Base-by-base conservation (phyloP, 2,888 invertebrate species). In the Epirrita christyi region DNA sequence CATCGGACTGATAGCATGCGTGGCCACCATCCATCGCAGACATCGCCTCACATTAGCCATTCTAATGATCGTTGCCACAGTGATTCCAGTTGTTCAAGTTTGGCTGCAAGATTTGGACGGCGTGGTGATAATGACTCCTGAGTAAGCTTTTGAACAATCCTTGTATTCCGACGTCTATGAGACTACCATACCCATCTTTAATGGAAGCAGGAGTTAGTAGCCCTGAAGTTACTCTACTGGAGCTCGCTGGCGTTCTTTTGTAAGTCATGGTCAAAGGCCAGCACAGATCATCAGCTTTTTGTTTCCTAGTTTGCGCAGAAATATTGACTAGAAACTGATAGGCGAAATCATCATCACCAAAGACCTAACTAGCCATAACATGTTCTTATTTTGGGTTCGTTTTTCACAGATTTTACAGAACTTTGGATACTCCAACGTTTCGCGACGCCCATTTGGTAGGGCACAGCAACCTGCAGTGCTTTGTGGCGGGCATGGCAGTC, bases 401-500 rank as follows among this genome's bases (percentile, higher is more conserved):
- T 21, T 21, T 21, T 21, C 21, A 37, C 38, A 63, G 63, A 38
- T 59, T 55, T 11, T 61, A 44, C 41, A 38, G 61, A 11, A 54
- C 56, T 0, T 9, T 58, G 38, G 27, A 42, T 6, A 55, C 29
- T 13, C 34, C 29, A 0, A 54, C 55, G 5, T 59, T 54, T 50
- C 49, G 37, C 8, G 8, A 57, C 8, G 14, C 46, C 10, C 61
- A 80, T 56, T 46, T 70, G 2, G 53, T 69, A 0, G 71, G 71
- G 0, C 75, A 80, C 53, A 75, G 67, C 53, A 81, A 79, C 63
- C 38, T 75, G 28, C 64, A 68, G 5, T 63, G 67, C 21, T 76
- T 71, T 41, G 52, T 73, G 3, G 27, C 74, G 7, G 81, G 81
- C 6, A 61, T 80, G 34, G 55, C 63, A 3, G 54, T 71, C 6